Conservation (phyloP, 1,140 invertebrate species). For the Rhynchophorus ferrugineus region DNA sequence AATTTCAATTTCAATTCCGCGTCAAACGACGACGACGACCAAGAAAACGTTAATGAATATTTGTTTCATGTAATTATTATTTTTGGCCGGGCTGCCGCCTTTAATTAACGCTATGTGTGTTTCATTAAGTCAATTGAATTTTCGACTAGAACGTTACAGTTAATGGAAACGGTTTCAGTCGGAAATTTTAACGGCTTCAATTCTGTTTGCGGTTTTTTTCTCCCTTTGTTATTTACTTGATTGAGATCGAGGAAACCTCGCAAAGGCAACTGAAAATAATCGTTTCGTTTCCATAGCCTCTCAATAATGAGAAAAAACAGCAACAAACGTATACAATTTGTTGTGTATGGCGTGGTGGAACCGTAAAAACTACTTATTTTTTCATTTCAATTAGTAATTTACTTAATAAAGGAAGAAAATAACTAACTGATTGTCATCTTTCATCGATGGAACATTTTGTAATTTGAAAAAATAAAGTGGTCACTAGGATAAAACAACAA, state of each 20-base stretch:
- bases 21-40: background rate
- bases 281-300: too few species aligned
- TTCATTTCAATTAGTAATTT: too few species aligned
- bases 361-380: too few species aligned
- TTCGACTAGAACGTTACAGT: background rate
- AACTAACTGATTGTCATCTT: too few species aligned
- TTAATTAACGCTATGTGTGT: background rate
- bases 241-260: background rate
- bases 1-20: background rate
- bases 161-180: background rate
- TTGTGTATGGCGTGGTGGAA: too few species aligned
- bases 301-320: too few species aligned
- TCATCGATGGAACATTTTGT: too few species aligned
- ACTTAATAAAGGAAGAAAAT: too few species aligned
- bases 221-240: background rate
- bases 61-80: background rate
- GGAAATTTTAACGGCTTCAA: background rate
- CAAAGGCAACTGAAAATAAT: too few species aligned
- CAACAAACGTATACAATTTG: too few species aligned
- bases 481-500: too few species aligned
- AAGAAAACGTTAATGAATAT: background rate
- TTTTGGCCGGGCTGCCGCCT: background rate
- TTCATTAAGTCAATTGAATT: background rate
- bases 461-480: too few species aligned
- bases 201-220: background rate